Conservation (phyloP, 2,113 vertebrate genomes). For the Melospiza melodia region DNA sequence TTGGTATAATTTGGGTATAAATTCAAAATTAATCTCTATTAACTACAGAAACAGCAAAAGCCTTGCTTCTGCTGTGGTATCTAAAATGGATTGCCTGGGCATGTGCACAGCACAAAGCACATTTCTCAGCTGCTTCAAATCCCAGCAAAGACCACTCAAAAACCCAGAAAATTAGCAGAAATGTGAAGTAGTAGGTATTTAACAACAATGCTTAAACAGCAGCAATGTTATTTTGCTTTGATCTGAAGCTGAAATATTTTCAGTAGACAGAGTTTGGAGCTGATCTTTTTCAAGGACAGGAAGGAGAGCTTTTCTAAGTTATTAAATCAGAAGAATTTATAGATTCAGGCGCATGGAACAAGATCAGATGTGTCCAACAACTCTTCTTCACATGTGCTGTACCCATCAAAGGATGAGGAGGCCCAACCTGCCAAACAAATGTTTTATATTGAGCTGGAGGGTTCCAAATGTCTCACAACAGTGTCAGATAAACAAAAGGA, state of each 20-base stretch:
- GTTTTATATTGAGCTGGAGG: slow-evolving; percentile 64
- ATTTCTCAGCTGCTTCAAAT: slow-evolving; percentile 5
- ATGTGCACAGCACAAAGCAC: background rate
- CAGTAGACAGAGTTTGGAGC: background rate
- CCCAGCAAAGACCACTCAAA: background rate
- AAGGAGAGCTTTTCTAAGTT: background rate
- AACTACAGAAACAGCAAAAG: background rate
- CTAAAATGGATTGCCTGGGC: background rate
- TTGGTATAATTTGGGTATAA: background rate
- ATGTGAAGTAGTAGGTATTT: background rate
- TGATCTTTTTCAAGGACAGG: background rate
- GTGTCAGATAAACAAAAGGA: slow-evolving; percentile 74
- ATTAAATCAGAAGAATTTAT: background rate
- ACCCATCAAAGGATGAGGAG: slow-evolving; percentile 54
- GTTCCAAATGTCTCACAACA: slow-evolving; percentile 63
- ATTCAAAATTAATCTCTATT: background rate
- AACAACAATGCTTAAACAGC: background rate
- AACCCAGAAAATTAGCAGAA: background rate
- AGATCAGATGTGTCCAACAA: slow-evolving; percentile 15
- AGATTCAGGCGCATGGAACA: background rate
- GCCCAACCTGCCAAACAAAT: slow-evolving; percentile 68
- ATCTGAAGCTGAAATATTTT: background rate
- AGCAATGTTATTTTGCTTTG: background rate
- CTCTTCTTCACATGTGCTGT: slow-evolving; percentile 20
- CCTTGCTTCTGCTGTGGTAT: background rate